Evolutionary conservation across 2,888 invertebrate species (phyloP).

Genomic region (Synergus japonicus): DNA sequence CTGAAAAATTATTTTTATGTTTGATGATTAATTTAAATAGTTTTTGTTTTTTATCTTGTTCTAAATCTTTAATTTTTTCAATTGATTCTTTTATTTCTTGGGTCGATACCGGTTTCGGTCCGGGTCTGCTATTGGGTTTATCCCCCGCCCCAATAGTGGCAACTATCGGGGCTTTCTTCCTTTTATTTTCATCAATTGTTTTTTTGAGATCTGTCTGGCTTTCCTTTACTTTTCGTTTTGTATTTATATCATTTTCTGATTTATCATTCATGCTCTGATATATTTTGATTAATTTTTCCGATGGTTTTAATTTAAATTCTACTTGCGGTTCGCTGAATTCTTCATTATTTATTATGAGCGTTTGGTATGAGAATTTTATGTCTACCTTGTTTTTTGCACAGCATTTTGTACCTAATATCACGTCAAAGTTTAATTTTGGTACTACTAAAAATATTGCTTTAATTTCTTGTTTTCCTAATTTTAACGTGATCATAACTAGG

Average conservation of each 20-base stretch:
- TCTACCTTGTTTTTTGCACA: background rate
- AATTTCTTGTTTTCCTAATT: background rate
- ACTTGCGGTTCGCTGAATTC: background rate
- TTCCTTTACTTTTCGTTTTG: too few species aligned
- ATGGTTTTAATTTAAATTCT: background rate
- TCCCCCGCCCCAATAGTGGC: background rate
- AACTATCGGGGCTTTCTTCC: background rate
- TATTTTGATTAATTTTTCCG: background rate
- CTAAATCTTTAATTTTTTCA: background rate
- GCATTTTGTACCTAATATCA: background rate
- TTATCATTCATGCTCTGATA: too few species aligned
- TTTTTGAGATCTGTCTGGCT: too few species aligned
- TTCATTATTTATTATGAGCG: background rate
- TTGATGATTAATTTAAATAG: background rate
- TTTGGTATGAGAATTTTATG: background rate
- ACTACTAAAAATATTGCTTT: background rate
- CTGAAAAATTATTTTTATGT: slow-evolving; percentile 6
- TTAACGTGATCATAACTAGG: background rate
- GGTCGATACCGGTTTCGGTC: too few species aligned
- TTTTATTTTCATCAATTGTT: background rate
- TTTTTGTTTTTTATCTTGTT: background rate
- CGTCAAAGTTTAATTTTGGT: slow-evolving; percentile 1
- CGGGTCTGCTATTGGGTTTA: background rate
- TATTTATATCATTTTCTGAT: too few species aligned
- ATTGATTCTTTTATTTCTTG: too few species aligned